Evolutionary conservation across 64 coral and sea anemone species (phyloP).

Genomic region (Actinia equina): DNA sequence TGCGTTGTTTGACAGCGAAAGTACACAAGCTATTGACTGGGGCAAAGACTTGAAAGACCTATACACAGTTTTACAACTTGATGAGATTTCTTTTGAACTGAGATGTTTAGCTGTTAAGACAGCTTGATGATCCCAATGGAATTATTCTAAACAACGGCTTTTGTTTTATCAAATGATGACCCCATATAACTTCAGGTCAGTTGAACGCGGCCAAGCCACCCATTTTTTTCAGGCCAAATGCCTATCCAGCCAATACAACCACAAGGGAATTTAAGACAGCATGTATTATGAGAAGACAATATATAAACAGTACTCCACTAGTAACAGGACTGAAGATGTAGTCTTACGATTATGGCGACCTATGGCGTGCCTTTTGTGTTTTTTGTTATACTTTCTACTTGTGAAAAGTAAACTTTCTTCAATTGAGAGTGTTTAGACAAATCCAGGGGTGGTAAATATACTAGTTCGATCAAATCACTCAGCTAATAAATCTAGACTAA

Average conservation of each 20-base stretch:
- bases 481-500: too few relatives aligned
- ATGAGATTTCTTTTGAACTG: neutral
- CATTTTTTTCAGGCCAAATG: neutral
- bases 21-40: conserved; percentile 13
- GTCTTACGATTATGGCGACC: neutral
- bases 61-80: conserved; percentile 22
- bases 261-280: neutral
- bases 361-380: neutral
- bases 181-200: neutral
- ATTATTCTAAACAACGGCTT: conserved; percentile 20
- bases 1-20: neutral
- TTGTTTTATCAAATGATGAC: conserved; percentile 12
- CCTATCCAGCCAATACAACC: neutral
- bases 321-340: neutral
- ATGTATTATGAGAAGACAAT: neutral
- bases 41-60: neutral
- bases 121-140: neutral
- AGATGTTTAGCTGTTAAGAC: conserved; percentile 16
- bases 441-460: neutral
- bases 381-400: neutral
- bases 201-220: neutral
- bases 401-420: neutral
- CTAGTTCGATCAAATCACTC: neutral
- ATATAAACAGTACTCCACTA: neutral
- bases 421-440: neutral